Base-by-base conservation (phyloP, 1,140 invertebrate species). In the Scaptomyza pallida region DNA sequence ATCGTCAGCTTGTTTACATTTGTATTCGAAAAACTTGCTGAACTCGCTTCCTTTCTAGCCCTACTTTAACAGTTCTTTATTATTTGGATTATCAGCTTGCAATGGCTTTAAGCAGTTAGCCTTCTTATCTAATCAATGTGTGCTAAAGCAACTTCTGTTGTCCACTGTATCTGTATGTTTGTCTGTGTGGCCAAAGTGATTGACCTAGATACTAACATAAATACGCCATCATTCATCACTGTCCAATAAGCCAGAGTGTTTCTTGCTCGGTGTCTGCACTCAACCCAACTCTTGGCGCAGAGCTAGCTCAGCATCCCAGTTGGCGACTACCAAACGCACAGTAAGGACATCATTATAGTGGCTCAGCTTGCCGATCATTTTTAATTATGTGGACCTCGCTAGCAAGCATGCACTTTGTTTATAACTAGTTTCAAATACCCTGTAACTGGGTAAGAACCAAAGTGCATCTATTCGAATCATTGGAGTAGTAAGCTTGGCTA, bases 261-360 rank as follows among this genome's bases (percentile, higher is more conserved):
- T 45, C 10, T 5, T n/a, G n/a, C 6, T 35, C 16, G 2, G 19
- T 12, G 1, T 9, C 13, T 51, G 10, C 40, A 60, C 19, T 57
- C n/a, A 40, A 30, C 5, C 5, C 12, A 5, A 26, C 41, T 21
- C 16, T 44, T 10, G 17, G 9, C 13, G 16, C 12, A 3, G 3
- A 21, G 19, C 19, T n/a, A n/a, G 4, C 4, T 4, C 37, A 43
- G 41, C 13, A 16, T 43, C 12, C 12, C 12, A 37, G 33, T n/a
- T 37, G 33, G 33, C 12, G 48, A 35, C 33, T 57, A 2, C 40
- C 12, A 54, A 37, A 12, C 10, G 15, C 12, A 43, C 50, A 15
- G 52, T 74, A 74, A 78, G 79, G 60, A 83, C 74, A 62, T 75
- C 79, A 78, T 83, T 82, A 82, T 70, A 63, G 43, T 65, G 60